Percentiles rank a stretch among this genome's conserved stretches.
Evolutionary conservation across 2,113 vertebrate species (phyloP).

Genomic region (Etheostoma spectabile): DNA sequence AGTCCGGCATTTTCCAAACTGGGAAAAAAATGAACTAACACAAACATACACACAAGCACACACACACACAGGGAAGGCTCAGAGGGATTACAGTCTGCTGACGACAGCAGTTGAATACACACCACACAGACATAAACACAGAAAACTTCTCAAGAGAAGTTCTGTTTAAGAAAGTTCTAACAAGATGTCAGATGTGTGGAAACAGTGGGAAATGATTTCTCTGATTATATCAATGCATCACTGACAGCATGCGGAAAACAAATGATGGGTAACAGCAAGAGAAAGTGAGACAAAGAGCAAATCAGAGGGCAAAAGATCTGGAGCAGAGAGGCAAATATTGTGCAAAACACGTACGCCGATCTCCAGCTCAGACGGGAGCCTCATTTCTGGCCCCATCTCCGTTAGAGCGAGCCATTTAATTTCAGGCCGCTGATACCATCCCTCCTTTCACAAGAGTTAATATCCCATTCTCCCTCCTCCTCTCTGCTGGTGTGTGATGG

Average conservation of each 20-base stretch:
- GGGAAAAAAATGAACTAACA: slow-evolving; percentile 70
- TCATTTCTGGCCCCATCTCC: slow-evolving; percentile 73
- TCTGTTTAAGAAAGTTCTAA: slow-evolving; percentile 74
- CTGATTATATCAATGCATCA: slow-evolving; percentile 4
- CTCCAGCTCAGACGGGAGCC: slow-evolving; percentile 41
- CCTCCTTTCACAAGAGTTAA: slow-evolving; percentile 79
- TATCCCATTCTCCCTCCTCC: slow-evolving; percentile 75
- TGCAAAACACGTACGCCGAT: slow-evolving; percentile 57
- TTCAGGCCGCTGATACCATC: slow-evolving; percentile 67
- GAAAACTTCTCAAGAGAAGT: slow-evolving; percentile 76
- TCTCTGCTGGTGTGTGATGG: slow-evolving; percentile 69
- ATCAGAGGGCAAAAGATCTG: slow-evolving; percentile 11
- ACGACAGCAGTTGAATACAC: slow-evolving; percentile 93
- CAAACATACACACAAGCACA: slow-evolving; percentile 81
- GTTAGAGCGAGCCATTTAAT: slow-evolving; percentile 72
- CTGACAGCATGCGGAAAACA: background rate
- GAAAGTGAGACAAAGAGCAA: background rate
- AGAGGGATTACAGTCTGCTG: slow-evolving; percentile 98
- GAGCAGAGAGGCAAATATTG: slow-evolving; percentile 46
- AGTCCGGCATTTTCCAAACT: slow-evolving; percentile 88
- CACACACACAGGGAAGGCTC: slow-evolving; percentile 87
- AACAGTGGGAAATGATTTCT: slow-evolving; percentile 29
- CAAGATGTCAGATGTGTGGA: slow-evolving; percentile 39
- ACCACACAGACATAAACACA: slow-evolving; percentile 71
- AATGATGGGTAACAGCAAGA: background rate